Evolutionary conservation across 1,140 invertebrate species (phyloP).

Genomic region (Amphibalanus amphitrite): DNA sequence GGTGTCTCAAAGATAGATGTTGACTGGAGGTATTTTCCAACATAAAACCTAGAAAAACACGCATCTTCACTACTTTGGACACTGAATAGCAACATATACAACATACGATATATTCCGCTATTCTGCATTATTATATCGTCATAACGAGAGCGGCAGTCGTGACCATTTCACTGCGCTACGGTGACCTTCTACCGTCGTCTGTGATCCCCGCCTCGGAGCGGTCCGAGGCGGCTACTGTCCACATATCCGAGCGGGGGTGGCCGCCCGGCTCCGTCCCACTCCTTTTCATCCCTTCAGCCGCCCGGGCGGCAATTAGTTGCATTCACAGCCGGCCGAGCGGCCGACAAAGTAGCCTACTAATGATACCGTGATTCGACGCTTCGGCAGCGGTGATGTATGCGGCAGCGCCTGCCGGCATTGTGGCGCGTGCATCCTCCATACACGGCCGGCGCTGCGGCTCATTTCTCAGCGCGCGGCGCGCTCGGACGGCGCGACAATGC

Average conservation of each 20-base stretch:
- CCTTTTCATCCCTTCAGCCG: not conserved
- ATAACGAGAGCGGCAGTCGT: too few species aligned
- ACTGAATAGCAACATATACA: too few species aligned
- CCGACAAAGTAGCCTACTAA: not conserved
- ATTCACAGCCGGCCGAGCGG: not conserved
- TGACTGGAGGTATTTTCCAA: too few species aligned
- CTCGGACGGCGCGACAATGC: not conserved
- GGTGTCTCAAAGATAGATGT: too few species aligned
- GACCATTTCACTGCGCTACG: too few species aligned
- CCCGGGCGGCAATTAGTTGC: not conserved
- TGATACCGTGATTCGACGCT: not conserved
- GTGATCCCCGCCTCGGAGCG: not conserved
- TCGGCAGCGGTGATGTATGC: not conserved
- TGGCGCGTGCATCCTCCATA: not conserved
- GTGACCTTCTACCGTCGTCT: too few species aligned
- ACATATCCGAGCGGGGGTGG: not conserved
- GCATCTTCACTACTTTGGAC: too few species aligned
- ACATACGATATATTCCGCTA: too few species aligned
- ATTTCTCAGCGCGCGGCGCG: not conserved
- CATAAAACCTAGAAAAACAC: too few species aligned
- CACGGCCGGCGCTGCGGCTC: too few species aligned
- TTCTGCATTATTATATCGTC: too few species aligned
- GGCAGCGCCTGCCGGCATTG: not conserved
- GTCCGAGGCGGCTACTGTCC: not conserved
- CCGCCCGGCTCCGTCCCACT: too few species aligned